Percentiles rank a stretch among this genome's conserved stretches.
phyloP scores from a whole-genome alignment of 1,140 invertebrate species.

The Muscidifurax raptorellus region DNA sequence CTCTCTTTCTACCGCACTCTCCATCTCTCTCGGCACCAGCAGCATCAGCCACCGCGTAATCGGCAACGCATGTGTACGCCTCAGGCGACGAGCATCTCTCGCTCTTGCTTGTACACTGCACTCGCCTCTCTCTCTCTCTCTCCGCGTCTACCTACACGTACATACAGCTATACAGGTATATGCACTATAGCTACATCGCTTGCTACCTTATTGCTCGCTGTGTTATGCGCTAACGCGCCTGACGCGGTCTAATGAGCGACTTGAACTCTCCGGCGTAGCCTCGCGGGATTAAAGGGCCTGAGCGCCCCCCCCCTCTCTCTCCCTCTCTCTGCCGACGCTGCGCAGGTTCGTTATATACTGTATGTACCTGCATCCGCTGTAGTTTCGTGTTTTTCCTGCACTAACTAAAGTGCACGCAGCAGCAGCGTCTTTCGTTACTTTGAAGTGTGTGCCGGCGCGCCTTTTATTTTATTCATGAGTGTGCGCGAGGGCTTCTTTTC shows the following conservation, averaged over 20 bases:
- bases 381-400: background rate
- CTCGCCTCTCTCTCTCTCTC: background rate
- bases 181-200: background rate
- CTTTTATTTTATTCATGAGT: conserved; percentile 19
- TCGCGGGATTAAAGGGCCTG: conserved; percentile 36
- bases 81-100: conserved; percentile 10
- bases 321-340: background rate
- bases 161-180: background rate
- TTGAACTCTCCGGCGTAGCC: conserved; percentile 11
- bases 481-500: background rate
- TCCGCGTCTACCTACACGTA: conserved; percentile 4
- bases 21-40: background rate
- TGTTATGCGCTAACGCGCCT: conserved; percentile 44
- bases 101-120: too few relatives aligned
- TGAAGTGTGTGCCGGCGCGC: background rate
- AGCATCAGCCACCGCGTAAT: conserved; percentile 20
- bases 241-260: conserved; percentile 40
- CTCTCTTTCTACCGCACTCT: too few relatives aligned
- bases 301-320: background rate
- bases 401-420: background rate
- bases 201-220: conserved; percentile 38
- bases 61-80: conserved; percentile 24
- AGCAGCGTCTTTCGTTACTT: conserved; percentile 13
- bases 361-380: background rate
- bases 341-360: background rate